These are phyloP conservation scores for Ophraella communa DNA, from an alignment of 2,888 invertebrate species.

Conservation along the genomic window DNA sequence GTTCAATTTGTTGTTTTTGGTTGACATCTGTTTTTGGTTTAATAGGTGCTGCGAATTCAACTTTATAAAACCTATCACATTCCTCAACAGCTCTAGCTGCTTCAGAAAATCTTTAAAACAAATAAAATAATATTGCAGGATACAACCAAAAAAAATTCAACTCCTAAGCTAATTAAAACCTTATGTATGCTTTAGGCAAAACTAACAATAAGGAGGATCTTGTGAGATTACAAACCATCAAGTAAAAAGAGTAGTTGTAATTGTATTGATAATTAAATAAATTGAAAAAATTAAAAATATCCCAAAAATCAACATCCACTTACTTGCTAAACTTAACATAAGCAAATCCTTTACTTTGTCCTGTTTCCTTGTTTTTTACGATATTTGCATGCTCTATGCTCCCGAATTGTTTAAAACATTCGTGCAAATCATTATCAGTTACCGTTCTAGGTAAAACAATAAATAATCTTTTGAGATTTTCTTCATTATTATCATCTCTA, in stretches of 20 bases:
- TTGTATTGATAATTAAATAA: too few relatives aligned
- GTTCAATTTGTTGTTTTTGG: neutral
- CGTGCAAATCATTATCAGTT: conserved; percentile 68
- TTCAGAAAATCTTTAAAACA: conserved; percentile 82
- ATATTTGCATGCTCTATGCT: conserved; percentile 72
- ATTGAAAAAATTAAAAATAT: too few relatives aligned
- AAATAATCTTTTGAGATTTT: conserved; percentile 80
- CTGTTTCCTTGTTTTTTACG: conserved; percentile 69
- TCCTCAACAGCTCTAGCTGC: conserved; percentile 88
- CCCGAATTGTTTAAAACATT: conserved; percentile 67
- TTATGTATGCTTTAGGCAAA: too few relatives aligned
- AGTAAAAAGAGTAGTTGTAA: too few relatives aligned
- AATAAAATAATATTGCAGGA: too few relatives aligned
- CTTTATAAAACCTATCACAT: conserved; percentile 81
- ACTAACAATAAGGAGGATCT: too few relatives aligned
- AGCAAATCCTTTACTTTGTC: conserved; percentile 75
- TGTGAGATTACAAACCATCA: too few relatives aligned
- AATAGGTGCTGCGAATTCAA: conserved; percentile 87
- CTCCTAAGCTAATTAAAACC: too few relatives aligned
- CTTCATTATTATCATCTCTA: conserved; percentile 70
- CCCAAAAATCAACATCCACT: conserved; percentile 45
- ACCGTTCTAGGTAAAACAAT: conserved; percentile 80
- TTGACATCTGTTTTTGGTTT: conserved; percentile 38
- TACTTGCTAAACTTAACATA: conserved; percentile 73
- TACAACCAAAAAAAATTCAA: too few relatives aligned